Evolutionary conservation across 2,797 vertebrate genomes (phyloP).

Genomic region (Sebastes goodei): DNA sequence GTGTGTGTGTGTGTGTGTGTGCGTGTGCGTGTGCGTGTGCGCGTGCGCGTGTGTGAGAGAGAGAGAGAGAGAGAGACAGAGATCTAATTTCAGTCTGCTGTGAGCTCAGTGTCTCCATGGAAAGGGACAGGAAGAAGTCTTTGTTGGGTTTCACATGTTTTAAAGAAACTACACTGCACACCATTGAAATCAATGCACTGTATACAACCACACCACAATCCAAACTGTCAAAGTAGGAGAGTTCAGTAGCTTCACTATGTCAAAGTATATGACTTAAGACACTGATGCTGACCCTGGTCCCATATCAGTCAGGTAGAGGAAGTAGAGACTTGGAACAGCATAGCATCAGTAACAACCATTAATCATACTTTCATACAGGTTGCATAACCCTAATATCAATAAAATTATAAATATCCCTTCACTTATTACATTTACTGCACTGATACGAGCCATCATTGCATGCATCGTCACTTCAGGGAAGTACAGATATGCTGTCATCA

Average conservation of each 20-base stretch:
- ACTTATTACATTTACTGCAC: not conserved
- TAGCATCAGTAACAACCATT: not conserved
- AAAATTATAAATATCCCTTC: not conserved
- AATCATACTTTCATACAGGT: not conserved
- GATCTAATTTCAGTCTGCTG: slow-evolving; percentile 16
- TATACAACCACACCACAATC: not conserved
- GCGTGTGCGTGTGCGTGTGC: fast-evolving
- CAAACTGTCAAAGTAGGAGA: not conserved
- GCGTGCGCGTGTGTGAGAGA: fast-evolving
- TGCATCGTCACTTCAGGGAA: not conserved
- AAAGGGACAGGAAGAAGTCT: not conserved
- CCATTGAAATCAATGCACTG: not conserved
- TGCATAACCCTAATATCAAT: not conserved
- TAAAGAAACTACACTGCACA: not conserved
- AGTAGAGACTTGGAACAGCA: not conserved
- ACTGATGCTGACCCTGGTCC: not conserved
- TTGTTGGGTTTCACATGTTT: not conserved
- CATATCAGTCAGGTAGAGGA: not conserved
- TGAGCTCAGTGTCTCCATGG: not conserved
- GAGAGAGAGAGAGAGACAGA: not conserved
- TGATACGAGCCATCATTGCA: not conserved
- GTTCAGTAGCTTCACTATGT: not conserved
- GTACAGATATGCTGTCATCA: not conserved
- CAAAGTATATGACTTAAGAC: not conserved
- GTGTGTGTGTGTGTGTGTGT: too few species aligned